These are phyloP conservation scores for Danio tinwini DNA, from an alignment of 2,797 vertebrate genomes.

Conservation along the genomic window DNA sequence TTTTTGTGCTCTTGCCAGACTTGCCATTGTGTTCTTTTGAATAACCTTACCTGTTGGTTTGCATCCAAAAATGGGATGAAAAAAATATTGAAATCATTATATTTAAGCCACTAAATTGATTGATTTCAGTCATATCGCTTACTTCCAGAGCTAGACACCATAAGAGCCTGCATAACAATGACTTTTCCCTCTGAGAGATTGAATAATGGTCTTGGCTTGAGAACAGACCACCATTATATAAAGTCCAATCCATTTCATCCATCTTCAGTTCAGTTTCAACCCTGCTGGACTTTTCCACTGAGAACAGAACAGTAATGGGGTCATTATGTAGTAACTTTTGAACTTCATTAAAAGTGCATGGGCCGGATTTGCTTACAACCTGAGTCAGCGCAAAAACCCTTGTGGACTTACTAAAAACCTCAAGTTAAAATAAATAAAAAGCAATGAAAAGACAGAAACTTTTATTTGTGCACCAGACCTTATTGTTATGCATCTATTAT, in stretches of 20 bases:
- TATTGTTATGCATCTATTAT: no score
- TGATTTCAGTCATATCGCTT: neutral
- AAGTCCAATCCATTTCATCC: neutral
- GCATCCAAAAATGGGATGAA: neutral
- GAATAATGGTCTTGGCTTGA: slow-evolving; percentile 19
- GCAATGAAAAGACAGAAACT: no score
- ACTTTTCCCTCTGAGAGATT: neutral
- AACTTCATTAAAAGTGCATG: neutral
- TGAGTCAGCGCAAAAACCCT: neutral
- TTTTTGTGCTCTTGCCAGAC: slow-evolving; percentile 9
- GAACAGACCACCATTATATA: neutral
- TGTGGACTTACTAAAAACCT: no score
- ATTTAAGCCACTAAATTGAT: neutral
- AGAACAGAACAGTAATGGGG: neutral
- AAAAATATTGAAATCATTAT: neutral
- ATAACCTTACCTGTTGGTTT: neutral
- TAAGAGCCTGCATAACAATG: neutral
- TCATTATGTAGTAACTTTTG: neutral
- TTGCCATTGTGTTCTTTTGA: neutral
- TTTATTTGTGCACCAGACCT: no score
- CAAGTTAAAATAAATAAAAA: no score
- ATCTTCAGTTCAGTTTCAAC: neutral
- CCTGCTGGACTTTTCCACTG: neutral
- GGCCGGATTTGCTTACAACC: neutral
- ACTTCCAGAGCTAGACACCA: neutral